Conservation (phyloP, 2,797 vertebrate species). For the Danionella dracula region DNA sequence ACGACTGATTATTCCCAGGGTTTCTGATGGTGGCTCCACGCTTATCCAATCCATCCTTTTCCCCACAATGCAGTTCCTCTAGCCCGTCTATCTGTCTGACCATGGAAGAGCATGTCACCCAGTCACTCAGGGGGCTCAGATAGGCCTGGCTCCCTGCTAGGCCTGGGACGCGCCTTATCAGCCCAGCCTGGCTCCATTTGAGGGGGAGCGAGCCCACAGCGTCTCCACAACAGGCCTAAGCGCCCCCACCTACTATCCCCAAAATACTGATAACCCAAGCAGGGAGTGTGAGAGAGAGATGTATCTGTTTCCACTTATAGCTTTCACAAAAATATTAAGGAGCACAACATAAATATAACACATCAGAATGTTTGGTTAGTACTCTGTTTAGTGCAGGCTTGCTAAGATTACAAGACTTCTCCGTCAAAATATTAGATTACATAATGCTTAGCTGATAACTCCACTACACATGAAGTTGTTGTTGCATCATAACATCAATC, state of each 20-base stretch:
- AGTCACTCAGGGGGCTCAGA: conserved; percentile 74
- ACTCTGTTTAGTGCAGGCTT: too few relatives aligned
- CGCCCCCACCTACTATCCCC: conserved; percentile 71
- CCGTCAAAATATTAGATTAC: too few relatives aligned
- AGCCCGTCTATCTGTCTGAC: conserved; percentile 65
- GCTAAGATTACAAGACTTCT: too few relatives aligned
- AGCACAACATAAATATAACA: not conserved
- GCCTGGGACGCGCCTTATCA: conserved; percentile 79
- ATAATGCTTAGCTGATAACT: too few relatives aligned
- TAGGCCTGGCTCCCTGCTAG: conserved; percentile 75
- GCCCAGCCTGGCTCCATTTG: conserved; percentile 73
- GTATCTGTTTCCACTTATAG: not conserved
- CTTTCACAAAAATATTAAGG: not conserved
- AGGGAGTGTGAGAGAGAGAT: conserved; percentile 48
- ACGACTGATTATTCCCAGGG: not conserved
- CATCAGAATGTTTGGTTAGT: not conserved
- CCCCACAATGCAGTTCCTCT: conserved; percentile 44
- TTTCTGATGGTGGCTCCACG: conserved; percentile 38
- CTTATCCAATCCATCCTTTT: conserved; percentile 18
- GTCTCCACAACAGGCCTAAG: conserved; percentile 74
- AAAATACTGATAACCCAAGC: conserved; percentile 75
- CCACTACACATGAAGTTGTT: too few relatives aligned
- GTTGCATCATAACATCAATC: too few relatives aligned
- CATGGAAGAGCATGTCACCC: conserved; percentile 75
- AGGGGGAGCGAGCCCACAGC: conserved; percentile 43